Conservation (phyloP, 2,797 vertebrate genomes). For the Pempheris klunzingeri region DNA sequence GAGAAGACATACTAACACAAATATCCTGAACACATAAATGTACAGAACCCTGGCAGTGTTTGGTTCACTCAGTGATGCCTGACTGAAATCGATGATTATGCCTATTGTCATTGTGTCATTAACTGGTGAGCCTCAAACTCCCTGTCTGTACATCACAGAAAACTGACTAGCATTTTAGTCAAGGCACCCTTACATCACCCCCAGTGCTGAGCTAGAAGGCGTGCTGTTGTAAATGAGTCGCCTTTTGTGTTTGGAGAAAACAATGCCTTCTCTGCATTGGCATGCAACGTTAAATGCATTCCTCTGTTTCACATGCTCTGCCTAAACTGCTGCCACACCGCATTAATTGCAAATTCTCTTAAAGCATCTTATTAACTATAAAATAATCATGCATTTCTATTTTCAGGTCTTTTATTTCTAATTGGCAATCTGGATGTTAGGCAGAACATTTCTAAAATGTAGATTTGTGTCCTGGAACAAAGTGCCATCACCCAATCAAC, state of each 20-base stretch:
- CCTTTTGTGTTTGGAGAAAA: constrained; percentile 66
- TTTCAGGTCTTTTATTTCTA: constrained; percentile 17
- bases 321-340: constrained; percentile 29
- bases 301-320: constrained; percentile 36
- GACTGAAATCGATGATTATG: constrained; percentile 44
- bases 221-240: constrained; percentile 54
- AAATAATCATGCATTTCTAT: constrained; percentile 30
- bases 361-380: constrained; percentile 36
- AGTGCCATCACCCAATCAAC: constrained; percentile 19
- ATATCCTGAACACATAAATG: constrained; percentile 28
- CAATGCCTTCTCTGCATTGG: constrained; percentile 57
- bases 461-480: constrained; percentile 17
- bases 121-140: constrained; percentile 37
- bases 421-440: constrained; percentile 22
- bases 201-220: constrained; percentile 38
- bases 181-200: constrained; percentile 48
- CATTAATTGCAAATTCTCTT: constrained; percentile 46
- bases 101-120: constrained; percentile 54
- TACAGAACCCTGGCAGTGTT: constrained; percentile 29
- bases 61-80: constrained; percentile 29
- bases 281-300: constrained; percentile 40
- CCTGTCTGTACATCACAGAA: constrained; percentile 42
- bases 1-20: constrained; percentile 31
- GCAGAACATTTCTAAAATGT: background rate
- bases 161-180: constrained; percentile 49